Evolutionary conservation across 2,113 vertebrate genomes (phyloP).

Genomic region (Climacteris rufus): DNA sequence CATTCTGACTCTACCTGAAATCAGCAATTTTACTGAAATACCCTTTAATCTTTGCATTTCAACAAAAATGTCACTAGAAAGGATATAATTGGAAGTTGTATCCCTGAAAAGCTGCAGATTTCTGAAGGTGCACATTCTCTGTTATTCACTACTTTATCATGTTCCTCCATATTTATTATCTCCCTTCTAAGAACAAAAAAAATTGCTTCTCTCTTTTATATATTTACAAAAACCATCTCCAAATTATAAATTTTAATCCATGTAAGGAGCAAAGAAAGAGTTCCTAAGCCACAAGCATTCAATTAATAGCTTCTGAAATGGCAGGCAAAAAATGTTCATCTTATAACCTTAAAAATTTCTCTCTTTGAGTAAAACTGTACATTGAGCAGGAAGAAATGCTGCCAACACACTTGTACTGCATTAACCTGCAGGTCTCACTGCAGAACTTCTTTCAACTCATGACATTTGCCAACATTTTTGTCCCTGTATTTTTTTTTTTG

Average conservation of each 20-base stretch:
- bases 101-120: neutral
- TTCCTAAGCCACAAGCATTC: neutral
- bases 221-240: neutral
- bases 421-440: neutral
- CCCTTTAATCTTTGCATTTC: neutral
- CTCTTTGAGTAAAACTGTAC: neutral
- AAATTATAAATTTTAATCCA: neutral
- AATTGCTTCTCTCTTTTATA: neutral
- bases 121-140: neutral
- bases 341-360: neutral
- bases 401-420: neutral
- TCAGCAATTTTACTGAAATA: neutral
- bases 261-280: neutral
- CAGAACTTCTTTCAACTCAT: neutral
- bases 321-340: neutral
- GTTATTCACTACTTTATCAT: neutral
- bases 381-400: neutral
- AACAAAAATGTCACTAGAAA: neutral
- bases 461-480: neutral
- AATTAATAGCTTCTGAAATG: neutral
- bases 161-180: neutral
- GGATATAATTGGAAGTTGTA: neutral
- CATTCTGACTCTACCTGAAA: neutral
- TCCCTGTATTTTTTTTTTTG: neutral
- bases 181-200: neutral